Evolutionary conservation across 1,140 invertebrate species (phyloP).

Genomic region (Parapsyche elsis): DNA sequence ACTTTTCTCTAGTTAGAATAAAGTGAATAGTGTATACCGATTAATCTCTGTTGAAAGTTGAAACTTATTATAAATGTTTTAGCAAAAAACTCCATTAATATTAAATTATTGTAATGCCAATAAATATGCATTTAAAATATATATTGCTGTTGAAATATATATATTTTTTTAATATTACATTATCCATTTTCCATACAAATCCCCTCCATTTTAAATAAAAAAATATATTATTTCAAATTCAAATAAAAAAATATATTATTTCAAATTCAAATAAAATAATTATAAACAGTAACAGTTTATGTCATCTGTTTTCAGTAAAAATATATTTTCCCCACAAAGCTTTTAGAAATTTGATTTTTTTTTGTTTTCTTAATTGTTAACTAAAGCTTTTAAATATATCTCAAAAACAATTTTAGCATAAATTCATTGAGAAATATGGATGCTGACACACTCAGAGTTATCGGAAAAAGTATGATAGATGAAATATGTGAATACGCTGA

Average conservation of each 20-base stretch:
- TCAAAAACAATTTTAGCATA: too few relatives aligned
- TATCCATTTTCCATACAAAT: background rate
- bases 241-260: conserved; percentile 18
- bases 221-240: background rate
- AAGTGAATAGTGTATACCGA: too few relatives aligned
- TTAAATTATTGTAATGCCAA: conserved; percentile 30
- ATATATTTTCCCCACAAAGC: too few relatives aligned
- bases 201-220: too few relatives aligned
- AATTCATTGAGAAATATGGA: conserved; percentile 73
- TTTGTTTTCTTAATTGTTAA: too few relatives aligned
- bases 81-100: conserved; percentile 4
- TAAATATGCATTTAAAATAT: background rate
- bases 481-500: conserved; percentile 91
- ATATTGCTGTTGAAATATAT: conserved; percentile 14
- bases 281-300: too few relatives aligned
- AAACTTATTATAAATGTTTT: conserved; percentile 15
- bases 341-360: background rate
- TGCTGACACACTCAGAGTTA: conserved; percentile 81
- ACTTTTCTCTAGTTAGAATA: too few relatives aligned
- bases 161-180: conserved; percentile 10
- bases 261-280: background rate
- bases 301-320: background rate
- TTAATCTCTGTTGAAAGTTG: too few relatives aligned
- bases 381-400: too few relatives aligned
- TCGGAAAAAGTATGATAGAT: conserved; percentile 92